Evolutionary conservation across 2,888 invertebrate genomes (phyloP), one percentile per base, ranked within the genome.

Genomic region (Leptinotarsa peninsularis): DNA sequence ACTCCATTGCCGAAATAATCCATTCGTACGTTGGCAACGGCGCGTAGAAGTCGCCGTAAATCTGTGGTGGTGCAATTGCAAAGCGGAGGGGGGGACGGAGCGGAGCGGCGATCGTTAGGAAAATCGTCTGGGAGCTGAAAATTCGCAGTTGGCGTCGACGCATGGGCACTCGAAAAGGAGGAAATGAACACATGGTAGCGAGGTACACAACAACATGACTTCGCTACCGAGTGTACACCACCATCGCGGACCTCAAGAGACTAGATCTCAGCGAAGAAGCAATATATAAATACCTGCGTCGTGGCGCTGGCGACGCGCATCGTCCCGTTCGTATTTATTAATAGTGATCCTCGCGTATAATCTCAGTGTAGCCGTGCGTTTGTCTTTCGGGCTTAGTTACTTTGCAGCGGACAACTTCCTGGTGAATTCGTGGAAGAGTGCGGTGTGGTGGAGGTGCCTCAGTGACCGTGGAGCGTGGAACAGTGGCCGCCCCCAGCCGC

Each of bases 101-200:
- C 80, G 81, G 78, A 80, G 80, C 78, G 75, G 79, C 83, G 82
- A 84, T 84, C 84, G 84, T 84, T 84, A 84, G 81, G 79, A 80
- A 76, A 77, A 78, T 75, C 78, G 78, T 76, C 73, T 70, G 72
- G 78, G 76, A 77, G 80, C 72, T 81, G 82, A 71, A 79, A 77
- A 78, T 80, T 75, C 73, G 80, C 79, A 71, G 56, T 49, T 56
- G 75, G 27, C 76, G 78, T 77, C 82, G 79, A 76, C 63, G 72
- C 71, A 49, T 68, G 54, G 71, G n/a, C 69, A 56, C 52, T 54
- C 49, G 49, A 27, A 43, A 63, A 76, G 76, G 71, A 77, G 75
- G 75, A 76, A 75, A 72, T 50, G 71, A 77, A 76, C 77, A 80
- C 78, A 80, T 79, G 78, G 75, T 71, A 72, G 66, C 74, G 66